Evolutionary conservation across 2,113 vertebrate genomes (phyloP), one percentile per base, ranked within the genome.

Genomic region (Pseudopodoces humilis): DNA sequence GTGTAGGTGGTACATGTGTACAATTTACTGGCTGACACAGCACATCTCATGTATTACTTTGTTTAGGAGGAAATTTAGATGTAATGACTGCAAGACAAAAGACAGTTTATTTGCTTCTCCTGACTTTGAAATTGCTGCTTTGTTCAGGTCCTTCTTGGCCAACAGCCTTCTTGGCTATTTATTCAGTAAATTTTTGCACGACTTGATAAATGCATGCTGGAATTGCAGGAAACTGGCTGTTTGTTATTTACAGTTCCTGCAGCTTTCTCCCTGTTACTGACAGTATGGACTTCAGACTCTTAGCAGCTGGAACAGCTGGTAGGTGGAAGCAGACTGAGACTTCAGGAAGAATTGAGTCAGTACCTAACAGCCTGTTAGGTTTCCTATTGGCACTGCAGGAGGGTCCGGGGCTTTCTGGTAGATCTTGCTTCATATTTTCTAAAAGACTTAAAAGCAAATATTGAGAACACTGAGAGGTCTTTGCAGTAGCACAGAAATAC

Each of bases 111-210:
- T 78, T 86, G 70, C 37, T 82, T 65, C 84, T 87, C 13, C 33
- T 33, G 63, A 50, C 84, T 96, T 92, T 92, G 93, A 91, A 95
- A 76, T 20, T 16, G 31, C 53, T 90, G 77, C 72, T 95, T 95
- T 94, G 88, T 90, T 93, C 83, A 60, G 44, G n/a, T 82, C 77
- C 44, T 81, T 68, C 79, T 92, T 96, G 94, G 94, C 93, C 60
- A 84, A 37, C 60, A 81, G 79, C 77, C 64, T 68, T 50, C 64
- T 69, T 86, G 82, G 47, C 41, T 63, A 81, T 88, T 88, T 92
- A 65, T 64, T 46, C 37, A 35, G 37, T 81, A 72, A 31, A 35
- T 58, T 92, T 90, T 95, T 94, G 30, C 49, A 50, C 68, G 31
- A 50, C 25, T 49, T 88, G 69, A 88, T 95, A 76, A 93, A 92